phyloP scores from a whole-genome alignment of 2,113 vertebrate species.

The Brachyhypopomus occidentalis region DNA sequence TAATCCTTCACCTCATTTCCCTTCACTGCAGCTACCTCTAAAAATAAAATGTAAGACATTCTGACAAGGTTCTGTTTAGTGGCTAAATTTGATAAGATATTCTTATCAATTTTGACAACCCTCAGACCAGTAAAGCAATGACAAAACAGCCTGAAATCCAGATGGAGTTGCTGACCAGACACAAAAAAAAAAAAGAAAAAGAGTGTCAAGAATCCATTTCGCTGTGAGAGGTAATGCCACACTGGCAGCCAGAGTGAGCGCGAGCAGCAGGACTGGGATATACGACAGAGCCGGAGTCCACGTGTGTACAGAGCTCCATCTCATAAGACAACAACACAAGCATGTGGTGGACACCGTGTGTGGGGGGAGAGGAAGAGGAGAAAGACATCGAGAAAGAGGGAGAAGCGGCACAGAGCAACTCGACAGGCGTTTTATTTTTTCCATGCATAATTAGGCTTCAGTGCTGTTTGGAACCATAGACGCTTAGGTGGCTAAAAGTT shows the following conservation, averaged over 20 bases:
- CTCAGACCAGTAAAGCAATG: conserved; percentile 12
- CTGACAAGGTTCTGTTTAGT: conserved; percentile 22
- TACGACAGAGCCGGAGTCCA: background rate
- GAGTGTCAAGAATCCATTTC: conserved; percentile 20
- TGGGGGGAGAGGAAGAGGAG: background rate
- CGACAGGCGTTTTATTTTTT: background rate
- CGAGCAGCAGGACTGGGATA: background rate
- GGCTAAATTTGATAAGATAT: conserved; percentile 25
- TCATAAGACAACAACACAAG: background rate
- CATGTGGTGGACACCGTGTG: background rate
- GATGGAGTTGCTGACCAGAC: conserved; percentile 25
- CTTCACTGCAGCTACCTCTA: conserved; percentile 25
- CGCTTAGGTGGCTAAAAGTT: background rate
- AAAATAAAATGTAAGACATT: conserved; percentile 27
- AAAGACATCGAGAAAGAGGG: background rate
- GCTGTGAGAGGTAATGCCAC: background rate
- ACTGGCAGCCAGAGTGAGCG: conserved; percentile 10
- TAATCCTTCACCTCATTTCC: conserved; percentile 3
- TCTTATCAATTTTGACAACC: conserved; percentile 21
- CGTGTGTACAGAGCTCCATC: conserved; percentile 1
- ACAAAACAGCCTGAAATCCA: conserved; percentile 21
- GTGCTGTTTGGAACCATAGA: background rate
- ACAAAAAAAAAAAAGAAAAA: conserved; percentile 1
- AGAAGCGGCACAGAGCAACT: background rate
- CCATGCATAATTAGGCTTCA: background rate